Base-by-base conservation (phyloP, 1,140 invertebrate species). In the Hormaphis cornu region DNA sequence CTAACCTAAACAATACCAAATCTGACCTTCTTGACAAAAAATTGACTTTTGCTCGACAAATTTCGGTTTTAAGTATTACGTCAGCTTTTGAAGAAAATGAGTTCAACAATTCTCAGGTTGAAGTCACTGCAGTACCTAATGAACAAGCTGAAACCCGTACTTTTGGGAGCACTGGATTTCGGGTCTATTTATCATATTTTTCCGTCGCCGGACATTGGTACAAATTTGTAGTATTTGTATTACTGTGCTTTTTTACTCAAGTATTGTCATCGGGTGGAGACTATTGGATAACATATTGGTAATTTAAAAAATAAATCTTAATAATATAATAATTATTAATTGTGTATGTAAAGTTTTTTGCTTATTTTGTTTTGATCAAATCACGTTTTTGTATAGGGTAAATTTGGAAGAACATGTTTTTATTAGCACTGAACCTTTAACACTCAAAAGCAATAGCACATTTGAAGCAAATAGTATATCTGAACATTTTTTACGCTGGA, bases 281-380 rank as follows among this genome's bases (percentile, higher is more conserved):
- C 76, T 88, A 86, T 69, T 93, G 90, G 81, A 83, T 91, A 0
- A 84, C 88, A 2, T 80, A 82, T 70, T 92, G 90, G 90, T 88
- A 79, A 75, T 74, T 54, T 61, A 46, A 48, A 33, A 33, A 33
- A 33, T 9, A 4, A 33, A 33, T 6, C 4, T 33, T 33, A 33
- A 6, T 4, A 33, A n/a, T n/a, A n/a, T n/a, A n/a, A n/a, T n/a
- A n/a, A n/a, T n/a, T n/a, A n/a, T n/a, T n/a, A n/a, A n/a, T n/a
- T n/a, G n/a, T n/a, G n/a, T n/a, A n/a, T n/a, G n/a, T n/a, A n/a
- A n/a, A n/a, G n/a, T n/a, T n/a, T n/a, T n/a, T n/a, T n/a, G n/a
- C n/a, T n/a, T n/a, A 9, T 6, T 33, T 33, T 33, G 9, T 6
- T 33, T 33, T 33, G 4, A 33, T 6, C 4, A 6, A 4, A 33